Conservation (phyloP, 2,797 vertebrate species). For the Octomys mimax region DNA sequence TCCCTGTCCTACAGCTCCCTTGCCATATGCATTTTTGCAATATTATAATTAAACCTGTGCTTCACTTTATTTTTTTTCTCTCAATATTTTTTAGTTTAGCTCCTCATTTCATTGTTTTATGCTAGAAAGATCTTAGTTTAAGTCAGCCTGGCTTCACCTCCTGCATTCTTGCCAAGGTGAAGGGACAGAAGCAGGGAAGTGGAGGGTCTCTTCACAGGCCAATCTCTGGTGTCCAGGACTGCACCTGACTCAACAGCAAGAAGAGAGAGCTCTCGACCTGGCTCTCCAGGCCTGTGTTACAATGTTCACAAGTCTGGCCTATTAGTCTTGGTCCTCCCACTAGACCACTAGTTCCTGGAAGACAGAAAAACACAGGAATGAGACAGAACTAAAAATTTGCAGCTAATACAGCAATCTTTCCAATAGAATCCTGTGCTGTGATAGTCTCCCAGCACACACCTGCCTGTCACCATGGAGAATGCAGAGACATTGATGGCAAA, state of each 20-base stretch:
- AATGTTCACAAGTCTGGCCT: rapidly evolving
- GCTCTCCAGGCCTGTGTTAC: not conserved
- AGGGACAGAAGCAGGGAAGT: not conserved
- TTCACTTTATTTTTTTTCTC: not conserved
- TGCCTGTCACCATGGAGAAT: no score
- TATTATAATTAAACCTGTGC: not conserved
- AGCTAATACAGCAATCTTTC: not conserved
- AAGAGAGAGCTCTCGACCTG: not conserved
- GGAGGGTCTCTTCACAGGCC: not conserved
- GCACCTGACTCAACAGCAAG: not conserved
- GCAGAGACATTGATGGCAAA: not conserved
- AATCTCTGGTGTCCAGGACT: not conserved
- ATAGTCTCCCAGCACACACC: not conserved
- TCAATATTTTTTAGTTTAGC: not conserved
- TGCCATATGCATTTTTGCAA: not conserved
- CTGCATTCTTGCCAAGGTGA: not conserved
- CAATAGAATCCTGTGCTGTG: rapidly evolving
- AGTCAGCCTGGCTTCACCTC: not conserved
- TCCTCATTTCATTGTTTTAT: not conserved
- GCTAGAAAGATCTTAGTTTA: not conserved
- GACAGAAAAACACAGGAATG: not conserved
- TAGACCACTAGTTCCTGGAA: not conserved
- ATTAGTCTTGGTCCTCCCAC: not conserved
- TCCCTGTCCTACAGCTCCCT: not conserved
- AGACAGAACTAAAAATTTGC: not conserved